Conservation (phyloP, 2,888 invertebrate genomes). For the Archips crataeganus region DNA sequence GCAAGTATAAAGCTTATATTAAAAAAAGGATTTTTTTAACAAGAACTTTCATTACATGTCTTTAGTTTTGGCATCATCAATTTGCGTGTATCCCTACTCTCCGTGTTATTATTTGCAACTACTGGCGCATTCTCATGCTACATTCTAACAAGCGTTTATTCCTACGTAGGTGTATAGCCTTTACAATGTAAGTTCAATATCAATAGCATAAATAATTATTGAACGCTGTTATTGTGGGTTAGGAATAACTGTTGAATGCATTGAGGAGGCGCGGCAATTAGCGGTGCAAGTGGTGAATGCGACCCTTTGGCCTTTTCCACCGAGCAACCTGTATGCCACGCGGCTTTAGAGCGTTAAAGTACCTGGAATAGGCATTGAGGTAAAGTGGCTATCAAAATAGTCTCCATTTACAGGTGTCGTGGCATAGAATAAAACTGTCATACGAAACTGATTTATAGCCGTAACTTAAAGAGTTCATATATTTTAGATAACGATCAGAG, state of each 20-base stretch:
- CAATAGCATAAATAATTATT: conserved; percentile 58
- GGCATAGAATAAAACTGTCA: too few species aligned
- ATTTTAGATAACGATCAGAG: too few species aligned
- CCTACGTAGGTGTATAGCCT: conserved; percentile 34
- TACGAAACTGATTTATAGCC: too few species aligned
- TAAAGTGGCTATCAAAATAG: not conserved
- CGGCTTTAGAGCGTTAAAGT: conserved; percentile 5
- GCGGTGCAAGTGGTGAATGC: conserved; percentile 80
- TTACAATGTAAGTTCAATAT: conserved; percentile 39
- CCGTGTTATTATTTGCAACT: not conserved
- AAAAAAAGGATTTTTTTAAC: too few species aligned
- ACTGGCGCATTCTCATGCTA: conserved; percentile 18
- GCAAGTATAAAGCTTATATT: too few species aligned
- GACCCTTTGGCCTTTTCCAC: conserved; percentile 71
- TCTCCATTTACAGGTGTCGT: not conserved
- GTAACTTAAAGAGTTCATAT: too few species aligned
- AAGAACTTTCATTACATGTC: too few species aligned
- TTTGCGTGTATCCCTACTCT: not conserved
- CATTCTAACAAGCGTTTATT: conserved; percentile 29
- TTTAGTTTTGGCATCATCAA: not conserved
- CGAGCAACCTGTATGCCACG: conserved; percentile 40
- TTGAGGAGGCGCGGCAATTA: conserved; percentile 77
- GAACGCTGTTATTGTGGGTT: conserved; percentile 66
- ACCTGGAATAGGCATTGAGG: conserved; percentile 1
- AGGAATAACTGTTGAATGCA: conserved; percentile 71